Percentiles rank a stretch among this genome's conserved stretches.
Evolutionary conservation across 2,888 invertebrate genomes (phyloP).

Genomic region (Plebejus melissa): DNA sequence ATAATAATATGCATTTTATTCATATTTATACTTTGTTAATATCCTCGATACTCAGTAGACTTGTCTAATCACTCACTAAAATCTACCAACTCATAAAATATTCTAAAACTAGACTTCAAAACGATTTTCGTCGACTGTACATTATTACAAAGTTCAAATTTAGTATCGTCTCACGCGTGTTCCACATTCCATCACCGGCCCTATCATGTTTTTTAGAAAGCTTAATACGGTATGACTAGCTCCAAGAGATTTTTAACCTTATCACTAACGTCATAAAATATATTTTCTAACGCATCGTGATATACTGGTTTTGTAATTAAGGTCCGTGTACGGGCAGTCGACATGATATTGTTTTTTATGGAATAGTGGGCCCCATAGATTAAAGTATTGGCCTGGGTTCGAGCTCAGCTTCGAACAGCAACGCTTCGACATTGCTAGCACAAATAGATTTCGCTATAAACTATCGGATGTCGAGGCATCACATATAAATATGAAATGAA

Average conservation of each 20-base stretch:
- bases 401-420: constrained; percentile 34
- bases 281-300: constrained; percentile 35
- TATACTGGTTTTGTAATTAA: constrained; percentile 60
- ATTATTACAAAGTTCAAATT: constrained; percentile 44
- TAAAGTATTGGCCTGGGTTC: constrained; percentile 53
- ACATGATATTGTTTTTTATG: constrained; percentile 75
- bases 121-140: constrained; percentile 35
- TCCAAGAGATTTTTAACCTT: constrained; percentile 41
- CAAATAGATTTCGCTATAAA: neutral
- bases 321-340: constrained; percentile 59
- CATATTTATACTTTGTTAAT: neutral
- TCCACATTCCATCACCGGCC: constrained; percentile 68
- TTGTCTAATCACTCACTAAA: neutral
- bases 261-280: constrained; percentile 35
- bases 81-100: neutral
- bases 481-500: neutral
- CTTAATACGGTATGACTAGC: constrained; percentile 50
- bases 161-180: constrained; percentile 53
- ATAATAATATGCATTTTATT: neutral
- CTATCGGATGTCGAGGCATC: neutral
- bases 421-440: constrained; percentile 3
- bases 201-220: constrained; percentile 72
- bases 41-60: neutral
- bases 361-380: constrained; percentile 68
- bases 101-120: constrained; percentile 24